Evolutionary conservation across 2,113 vertebrate species (phyloP).

Genomic region (Recurvirostra avosetta): DNA sequence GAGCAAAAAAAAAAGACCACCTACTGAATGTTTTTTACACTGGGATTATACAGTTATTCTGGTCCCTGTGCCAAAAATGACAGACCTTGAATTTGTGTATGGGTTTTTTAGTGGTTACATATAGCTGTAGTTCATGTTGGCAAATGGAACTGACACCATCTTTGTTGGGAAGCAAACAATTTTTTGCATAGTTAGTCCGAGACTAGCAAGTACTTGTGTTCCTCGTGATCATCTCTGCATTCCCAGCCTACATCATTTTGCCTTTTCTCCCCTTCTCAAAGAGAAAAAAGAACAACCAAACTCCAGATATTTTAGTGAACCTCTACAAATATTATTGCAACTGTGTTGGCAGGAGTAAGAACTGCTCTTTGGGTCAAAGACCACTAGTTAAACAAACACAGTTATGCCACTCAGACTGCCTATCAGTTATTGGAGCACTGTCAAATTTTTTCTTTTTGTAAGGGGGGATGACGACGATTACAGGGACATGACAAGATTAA

Average conservation of each 20-base stretch:
- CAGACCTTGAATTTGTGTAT: background rate
- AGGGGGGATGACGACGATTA: fast-evolving
- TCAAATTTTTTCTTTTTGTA: background rate
- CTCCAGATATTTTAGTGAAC: background rate
- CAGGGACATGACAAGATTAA: background rate
- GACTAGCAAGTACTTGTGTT: background rate
- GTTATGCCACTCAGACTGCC: background rate
- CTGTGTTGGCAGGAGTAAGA: background rate
- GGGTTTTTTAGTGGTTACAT: background rate
- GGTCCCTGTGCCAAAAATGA: background rate
- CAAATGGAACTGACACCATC: background rate
- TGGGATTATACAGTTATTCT: constrained; percentile 7
- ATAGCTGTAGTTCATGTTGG: background rate
- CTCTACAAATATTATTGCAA: constrained; percentile 40
- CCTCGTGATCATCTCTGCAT: background rate
- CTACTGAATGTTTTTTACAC: background rate
- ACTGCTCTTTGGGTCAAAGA: constrained; percentile 1
- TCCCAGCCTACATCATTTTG: background rate
- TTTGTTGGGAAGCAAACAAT: background rate
- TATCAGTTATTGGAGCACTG: background rate
- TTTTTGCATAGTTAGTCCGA: background rate
- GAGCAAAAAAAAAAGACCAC: constrained; percentile 15
- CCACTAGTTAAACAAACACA: background rate
- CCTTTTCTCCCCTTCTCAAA: background rate
- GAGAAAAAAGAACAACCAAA: background rate